Evolutionary conservation across 2,888 invertebrate species (phyloP).

Genomic region (Andrena hattorfiana): DNA sequence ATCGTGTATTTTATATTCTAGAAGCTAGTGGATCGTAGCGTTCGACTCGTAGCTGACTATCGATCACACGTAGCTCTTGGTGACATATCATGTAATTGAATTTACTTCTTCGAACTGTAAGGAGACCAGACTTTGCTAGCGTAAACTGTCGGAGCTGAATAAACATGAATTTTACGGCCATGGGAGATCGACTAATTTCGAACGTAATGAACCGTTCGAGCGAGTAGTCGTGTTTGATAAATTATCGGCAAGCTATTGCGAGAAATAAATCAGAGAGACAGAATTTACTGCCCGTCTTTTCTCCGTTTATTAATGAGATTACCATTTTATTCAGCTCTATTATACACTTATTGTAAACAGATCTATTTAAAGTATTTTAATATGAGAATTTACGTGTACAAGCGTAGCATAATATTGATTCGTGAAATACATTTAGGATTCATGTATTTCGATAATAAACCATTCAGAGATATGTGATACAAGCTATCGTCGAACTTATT

Average conservation of each 20-base stretch:
- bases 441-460: slow-evolving; percentile 21
- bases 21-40: slow-evolving; percentile 5
- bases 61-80: slow-evolving; percentile 28
- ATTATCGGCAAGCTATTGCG: neutral
- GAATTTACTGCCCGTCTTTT: neutral
- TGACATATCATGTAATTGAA: slow-evolving; percentile 49
- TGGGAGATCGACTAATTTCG: neutral
- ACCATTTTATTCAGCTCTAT: slow-evolving; percentile 10
- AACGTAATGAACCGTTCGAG: too few relatives aligned
- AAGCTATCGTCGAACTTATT: neutral
- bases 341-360: neutral
- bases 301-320: neutral
- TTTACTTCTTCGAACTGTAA: slow-evolving; percentile 11
- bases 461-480: slow-evolving; percentile 23
- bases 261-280: too few relatives aligned
- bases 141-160: slow-evolving; percentile 18
- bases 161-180: slow-evolving; percentile 3
- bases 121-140: neutral
- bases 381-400: slow-evolving; percentile 14
- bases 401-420: slow-evolving; percentile 31
- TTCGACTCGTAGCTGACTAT: slow-evolving; percentile 23
- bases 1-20: slow-evolving; percentile 25
- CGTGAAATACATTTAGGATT: slow-evolving; percentile 12
- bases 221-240: too few relatives aligned
- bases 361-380: slow-evolving; percentile 36